phyloP scores from a whole-genome alignment of 2,888 invertebrate species.

The Stomorhina lunata region DNA sequence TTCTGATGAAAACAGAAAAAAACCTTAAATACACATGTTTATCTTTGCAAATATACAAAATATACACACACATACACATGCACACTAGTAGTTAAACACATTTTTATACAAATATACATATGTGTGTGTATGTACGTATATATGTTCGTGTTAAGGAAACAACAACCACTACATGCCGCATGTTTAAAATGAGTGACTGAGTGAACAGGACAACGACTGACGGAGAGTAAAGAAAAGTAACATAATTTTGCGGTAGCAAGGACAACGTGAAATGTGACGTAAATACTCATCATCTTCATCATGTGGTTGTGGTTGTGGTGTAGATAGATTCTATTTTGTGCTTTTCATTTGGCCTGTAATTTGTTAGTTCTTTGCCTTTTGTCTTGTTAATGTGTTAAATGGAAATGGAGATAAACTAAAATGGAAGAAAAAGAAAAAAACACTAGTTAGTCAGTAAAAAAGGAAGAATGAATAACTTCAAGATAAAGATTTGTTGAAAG shows the following conservation, averaged over 20 bases:
- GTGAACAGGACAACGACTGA: neutral
- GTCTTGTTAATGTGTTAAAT: slow-evolving; percentile 27
- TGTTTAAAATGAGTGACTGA: neutral
- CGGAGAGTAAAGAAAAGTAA: slow-evolving; percentile 4
- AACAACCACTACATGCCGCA: neutral
- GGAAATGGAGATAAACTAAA: neutral
- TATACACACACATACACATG: neutral
- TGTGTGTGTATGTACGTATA: no score
- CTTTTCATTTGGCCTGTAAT: neutral
- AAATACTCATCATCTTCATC: slow-evolving; percentile 49
- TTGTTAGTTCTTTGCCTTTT: slow-evolving; percentile 9
- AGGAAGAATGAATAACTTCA: slow-evolving; percentile 14
- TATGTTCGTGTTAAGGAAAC: neutral
- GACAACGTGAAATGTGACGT: slow-evolving; percentile 59
- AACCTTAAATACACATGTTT: slow-evolving; percentile 25
- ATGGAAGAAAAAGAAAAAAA: neutral
- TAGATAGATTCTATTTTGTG: no score
- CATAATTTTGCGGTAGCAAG: slow-evolving; percentile 54
- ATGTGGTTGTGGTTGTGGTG: slow-evolving; percentile 20
- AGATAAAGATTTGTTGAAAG: neutral
- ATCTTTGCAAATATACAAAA: slow-evolving; percentile 11
- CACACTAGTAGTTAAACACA: neutral
- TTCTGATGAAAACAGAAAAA: neutral
- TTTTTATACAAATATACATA: neutral
- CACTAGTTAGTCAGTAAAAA: neutral